Conservation (phyloP, 2,113 vertebrate species). For the Dendropsophus ebraccatus region DNA sequence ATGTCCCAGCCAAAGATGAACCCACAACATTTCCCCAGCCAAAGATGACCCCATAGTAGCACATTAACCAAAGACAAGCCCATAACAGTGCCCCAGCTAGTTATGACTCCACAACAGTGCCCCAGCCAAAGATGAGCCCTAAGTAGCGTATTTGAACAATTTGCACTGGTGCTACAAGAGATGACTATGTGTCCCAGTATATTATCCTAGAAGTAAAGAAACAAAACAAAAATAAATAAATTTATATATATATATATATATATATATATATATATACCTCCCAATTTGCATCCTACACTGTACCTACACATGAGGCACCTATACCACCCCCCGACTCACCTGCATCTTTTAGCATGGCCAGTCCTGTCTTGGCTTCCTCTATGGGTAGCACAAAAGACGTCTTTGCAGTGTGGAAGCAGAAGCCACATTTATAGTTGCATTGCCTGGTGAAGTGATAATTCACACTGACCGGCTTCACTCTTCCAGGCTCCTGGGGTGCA, state of each 20-base stretch:
- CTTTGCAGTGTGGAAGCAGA: conserved; percentile 96
- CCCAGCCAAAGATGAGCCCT: background rate
- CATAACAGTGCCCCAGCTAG: background rate
- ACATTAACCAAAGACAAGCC: too few species aligned
- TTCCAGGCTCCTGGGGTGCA: background rate
- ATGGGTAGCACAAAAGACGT: conserved; percentile 90
- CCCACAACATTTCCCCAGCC: background rate
- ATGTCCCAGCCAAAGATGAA: background rate
- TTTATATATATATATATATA: too few species aligned
- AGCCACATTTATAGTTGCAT: conserved; percentile 94
- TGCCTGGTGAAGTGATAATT: conserved; percentile 94
- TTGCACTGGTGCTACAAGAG: too few species aligned
- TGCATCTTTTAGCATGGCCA: conserved; percentile 78
- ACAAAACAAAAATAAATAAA: too few species aligned
- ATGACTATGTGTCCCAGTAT: too few species aligned
- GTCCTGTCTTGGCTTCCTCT: conserved; percentile 82
- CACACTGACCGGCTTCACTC: conserved; percentile 79
- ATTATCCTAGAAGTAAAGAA: too few species aligned
- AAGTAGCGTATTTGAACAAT: background rate
- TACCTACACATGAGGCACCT: too few species aligned
- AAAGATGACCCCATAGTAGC: background rate
- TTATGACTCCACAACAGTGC: background rate
- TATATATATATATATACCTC: too few species aligned
- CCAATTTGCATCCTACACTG: too few species aligned
- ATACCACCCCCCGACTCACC: conserved; percentile 69